Conservation (phyloP, 2,888 invertebrate species). For the Uropetala carovei region DNA sequence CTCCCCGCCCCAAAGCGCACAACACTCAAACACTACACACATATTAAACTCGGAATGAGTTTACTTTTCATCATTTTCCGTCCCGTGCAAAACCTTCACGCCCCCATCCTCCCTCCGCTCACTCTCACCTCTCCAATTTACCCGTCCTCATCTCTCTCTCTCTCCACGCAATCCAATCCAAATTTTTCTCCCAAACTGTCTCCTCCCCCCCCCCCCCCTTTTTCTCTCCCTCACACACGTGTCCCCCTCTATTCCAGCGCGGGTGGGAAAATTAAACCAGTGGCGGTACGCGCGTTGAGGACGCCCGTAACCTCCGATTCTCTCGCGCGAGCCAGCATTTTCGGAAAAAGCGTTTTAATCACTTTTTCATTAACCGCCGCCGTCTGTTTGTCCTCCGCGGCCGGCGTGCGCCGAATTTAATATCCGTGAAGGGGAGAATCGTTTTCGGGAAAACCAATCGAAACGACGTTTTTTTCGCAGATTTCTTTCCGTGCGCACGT, state of each 20-base stretch:
- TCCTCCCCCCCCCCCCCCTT: background rate
- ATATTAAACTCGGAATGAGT: conserved; percentile 54
- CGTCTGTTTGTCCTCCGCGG: background rate
- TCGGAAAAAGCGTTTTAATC: conserved; percentile 17
- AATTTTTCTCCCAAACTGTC: background rate
- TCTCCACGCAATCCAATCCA: background rate
- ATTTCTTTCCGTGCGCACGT: background rate
- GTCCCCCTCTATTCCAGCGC: background rate
- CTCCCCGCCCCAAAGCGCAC: conserved; percentile 13
- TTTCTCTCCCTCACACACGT: background rate
- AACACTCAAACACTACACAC: conserved; percentile 31
- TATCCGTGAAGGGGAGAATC: background rate
- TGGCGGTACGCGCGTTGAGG: background rate
- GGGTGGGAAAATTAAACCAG: background rate
- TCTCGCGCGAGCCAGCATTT: background rate
- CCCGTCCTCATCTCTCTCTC: background rate
- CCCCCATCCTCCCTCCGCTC: background rate
- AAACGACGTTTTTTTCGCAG: background rate
- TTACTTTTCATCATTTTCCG: conserved; percentile 63
- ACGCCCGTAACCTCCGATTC: background rate
- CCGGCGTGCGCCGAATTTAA: background rate
- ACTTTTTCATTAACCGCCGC: background rate
- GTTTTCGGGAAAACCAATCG: conserved; percentile 8
- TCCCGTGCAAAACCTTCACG: conserved; percentile 4
- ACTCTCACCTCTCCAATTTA: background rate